Evolutionary conservation across 2,797 vertebrate species (phyloP).

Genomic region (Bucorvus abyssinicus): DNA sequence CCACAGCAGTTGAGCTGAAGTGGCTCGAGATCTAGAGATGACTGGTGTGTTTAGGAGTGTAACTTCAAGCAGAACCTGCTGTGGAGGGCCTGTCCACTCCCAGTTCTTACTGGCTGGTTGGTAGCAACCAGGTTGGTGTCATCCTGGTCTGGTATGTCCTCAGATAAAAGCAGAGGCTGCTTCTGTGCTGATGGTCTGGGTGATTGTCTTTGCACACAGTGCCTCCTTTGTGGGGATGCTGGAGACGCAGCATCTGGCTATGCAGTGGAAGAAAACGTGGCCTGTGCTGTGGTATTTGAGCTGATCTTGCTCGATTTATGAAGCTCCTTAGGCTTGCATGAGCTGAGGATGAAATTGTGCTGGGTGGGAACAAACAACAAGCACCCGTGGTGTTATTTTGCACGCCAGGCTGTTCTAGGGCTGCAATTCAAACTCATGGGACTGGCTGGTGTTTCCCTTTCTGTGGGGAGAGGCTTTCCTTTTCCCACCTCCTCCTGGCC

Average conservation of each 20-base stretch:
- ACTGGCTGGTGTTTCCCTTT: neutral
- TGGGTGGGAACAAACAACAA: neutral
- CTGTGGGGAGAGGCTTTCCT: neutral
- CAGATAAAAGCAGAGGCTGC: neutral
- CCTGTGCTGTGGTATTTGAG: neutral
- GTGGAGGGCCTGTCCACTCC: neutral
- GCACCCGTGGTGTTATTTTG: neutral
- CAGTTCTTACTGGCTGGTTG: neutral
- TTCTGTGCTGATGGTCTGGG: neutral
- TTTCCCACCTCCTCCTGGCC: neutral
- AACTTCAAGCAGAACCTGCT: neutral
- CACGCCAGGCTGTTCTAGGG: neutral
- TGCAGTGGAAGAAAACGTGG: neutral
- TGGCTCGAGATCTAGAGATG: neutral
- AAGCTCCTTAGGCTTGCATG: neutral
- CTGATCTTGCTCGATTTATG: neutral
- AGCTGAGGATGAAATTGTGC: neutral
- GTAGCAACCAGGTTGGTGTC: neutral
- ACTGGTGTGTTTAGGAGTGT: neutral
- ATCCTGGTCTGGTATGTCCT: neutral
- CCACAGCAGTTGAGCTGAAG: neutral
- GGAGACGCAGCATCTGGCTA: neutral
- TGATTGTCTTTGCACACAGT: neutral
- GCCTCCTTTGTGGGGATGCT: slow-evolving; percentile 22
- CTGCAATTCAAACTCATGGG: neutral